phyloP scores from a whole-genome alignment of 2,888 invertebrate genomes.

The Malacosoma neustria region DNA sequence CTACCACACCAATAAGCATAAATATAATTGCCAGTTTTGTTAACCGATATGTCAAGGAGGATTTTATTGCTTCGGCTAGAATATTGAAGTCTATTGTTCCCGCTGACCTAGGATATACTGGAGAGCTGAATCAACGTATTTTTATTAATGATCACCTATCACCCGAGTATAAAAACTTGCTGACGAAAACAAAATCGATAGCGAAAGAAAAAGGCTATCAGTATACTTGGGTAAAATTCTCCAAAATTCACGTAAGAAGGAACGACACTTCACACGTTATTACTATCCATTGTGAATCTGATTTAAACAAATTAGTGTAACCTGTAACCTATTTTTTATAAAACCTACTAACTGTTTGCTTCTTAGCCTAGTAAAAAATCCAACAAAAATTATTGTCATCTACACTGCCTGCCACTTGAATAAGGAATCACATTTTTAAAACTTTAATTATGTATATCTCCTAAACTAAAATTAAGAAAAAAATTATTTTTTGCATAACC shows the following conservation, averaged over 20 bases:
- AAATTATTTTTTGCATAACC: too few species aligned
- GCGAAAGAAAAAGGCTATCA: conserved; percentile 6
- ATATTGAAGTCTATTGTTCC: not conserved
- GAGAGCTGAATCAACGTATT: not conserved
- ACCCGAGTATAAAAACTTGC: conserved; percentile 4
- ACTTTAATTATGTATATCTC: too few species aligned
- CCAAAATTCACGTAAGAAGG: conserved; percentile 9
- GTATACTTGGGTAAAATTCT: conserved; percentile 7
- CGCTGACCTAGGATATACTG: not conserved
- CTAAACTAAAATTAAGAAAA: too few species aligned
- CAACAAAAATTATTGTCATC: too few species aligned
- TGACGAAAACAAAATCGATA: conserved; percentile 5
- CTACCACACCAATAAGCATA: not conserved
- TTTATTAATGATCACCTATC: conserved; percentile 4
- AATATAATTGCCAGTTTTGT: not conserved
- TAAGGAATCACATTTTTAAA: too few species aligned
- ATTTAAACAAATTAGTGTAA: too few species aligned
- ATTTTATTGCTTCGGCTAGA: not conserved
- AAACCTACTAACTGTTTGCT: too few species aligned
- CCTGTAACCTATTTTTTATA: too few species aligned
- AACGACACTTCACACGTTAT: conserved; percentile 6
- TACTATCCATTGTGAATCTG: too few species aligned
- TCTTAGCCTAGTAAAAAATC: too few species aligned
- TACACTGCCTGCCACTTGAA: too few species aligned
- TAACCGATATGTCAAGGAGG: not conserved